Conservation (phyloP, 1,140 invertebrate genomes). For the Paracyclopina nana region DNA sequence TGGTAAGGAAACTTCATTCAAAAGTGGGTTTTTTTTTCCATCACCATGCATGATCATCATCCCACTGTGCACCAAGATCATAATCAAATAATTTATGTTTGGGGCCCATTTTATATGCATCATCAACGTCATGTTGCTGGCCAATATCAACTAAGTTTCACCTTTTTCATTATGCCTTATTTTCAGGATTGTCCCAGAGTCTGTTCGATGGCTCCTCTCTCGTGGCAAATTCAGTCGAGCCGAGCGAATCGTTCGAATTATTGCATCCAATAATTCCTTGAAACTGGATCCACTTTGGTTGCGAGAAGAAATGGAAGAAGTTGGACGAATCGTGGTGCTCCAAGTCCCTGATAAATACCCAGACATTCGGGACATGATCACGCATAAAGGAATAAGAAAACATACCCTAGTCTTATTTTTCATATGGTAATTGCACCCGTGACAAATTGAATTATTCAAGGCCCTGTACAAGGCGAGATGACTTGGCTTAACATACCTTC, state of each 20-base stretch:
- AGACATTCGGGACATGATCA: conserved; percentile 15
- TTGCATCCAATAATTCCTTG: conserved; percentile 20
- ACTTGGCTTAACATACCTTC: too few relatives aligned
- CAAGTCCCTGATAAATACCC: background rate
- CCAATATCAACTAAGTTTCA: too few relatives aligned
- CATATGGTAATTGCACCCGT: conserved; percentile 18
- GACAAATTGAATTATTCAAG: too few relatives aligned
- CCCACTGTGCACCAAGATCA: too few relatives aligned
- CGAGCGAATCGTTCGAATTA: conserved; percentile 15
- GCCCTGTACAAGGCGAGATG: too few relatives aligned
- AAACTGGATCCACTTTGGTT: conserved; percentile 17
- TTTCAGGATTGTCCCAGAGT: conserved; percentile 21
- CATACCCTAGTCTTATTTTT: conserved; percentile 19
- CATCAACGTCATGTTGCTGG: too few relatives aligned
- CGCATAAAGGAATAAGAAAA: conserved; percentile 14
- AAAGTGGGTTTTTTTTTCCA: too few relatives aligned
- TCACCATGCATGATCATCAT: too few relatives aligned
- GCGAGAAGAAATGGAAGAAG: conserved; percentile 15
- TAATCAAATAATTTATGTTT: too few relatives aligned
- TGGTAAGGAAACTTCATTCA: conserved; percentile 27
- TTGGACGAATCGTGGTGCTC: background rate
- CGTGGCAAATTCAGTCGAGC: conserved; percentile 18
- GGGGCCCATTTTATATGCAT: too few relatives aligned
- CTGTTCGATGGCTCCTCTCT: conserved; percentile 21
- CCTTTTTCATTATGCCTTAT: too few relatives aligned